A percentile compares a stretch with the other conserved stretches of the same genome.
phyloP scores from a whole-genome alignment of 2,888 invertebrate genomes.

The Allophyes oxyacanthae region DNA sequence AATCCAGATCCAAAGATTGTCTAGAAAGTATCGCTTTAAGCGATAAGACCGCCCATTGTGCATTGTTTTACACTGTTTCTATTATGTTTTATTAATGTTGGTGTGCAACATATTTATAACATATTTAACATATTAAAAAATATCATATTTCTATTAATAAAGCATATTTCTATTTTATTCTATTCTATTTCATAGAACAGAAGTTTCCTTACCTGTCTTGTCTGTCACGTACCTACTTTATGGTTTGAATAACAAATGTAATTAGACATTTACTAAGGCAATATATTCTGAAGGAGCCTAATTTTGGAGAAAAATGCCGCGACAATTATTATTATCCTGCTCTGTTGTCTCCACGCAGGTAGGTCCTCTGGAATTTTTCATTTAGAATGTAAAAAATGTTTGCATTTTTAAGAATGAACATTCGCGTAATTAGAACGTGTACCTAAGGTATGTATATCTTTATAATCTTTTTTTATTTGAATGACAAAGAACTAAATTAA shows the following conservation, averaged over 20 bases:
- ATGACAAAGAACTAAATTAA: constrained; percentile 15
- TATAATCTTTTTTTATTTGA: neutral
- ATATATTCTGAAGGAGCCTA: constrained; percentile 33
- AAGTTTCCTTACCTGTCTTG: too few relatives aligned
- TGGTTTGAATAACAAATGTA: constrained; percentile 17
- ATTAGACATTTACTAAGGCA: constrained; percentile 25
- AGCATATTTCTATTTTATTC: too few relatives aligned
- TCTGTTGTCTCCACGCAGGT: constrained; percentile 46
- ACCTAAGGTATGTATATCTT: too few relatives aligned
- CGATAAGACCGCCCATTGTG: too few relatives aligned
- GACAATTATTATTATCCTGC: constrained; percentile 43
- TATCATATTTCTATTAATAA: too few relatives aligned
- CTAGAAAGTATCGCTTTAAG: too few relatives aligned
- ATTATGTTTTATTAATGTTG: too few relatives aligned
- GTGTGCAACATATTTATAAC: too few relatives aligned
- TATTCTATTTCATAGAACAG: too few relatives aligned
- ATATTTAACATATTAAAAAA: too few relatives aligned
- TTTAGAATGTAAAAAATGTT: constrained; percentile 53
- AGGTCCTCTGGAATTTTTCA: constrained; percentile 64
- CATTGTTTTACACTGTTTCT: too few relatives aligned
- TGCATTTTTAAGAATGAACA: constrained; percentile 22
- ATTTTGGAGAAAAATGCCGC: constrained; percentile 38
- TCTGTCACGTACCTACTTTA: neutral
- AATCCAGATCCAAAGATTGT: too few relatives aligned
- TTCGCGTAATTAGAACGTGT: constrained; percentile 30